Evolutionary conservation across 2,888 invertebrate species (phyloP).

Genomic region (Gastracanthus pulcherrimus): DNA sequence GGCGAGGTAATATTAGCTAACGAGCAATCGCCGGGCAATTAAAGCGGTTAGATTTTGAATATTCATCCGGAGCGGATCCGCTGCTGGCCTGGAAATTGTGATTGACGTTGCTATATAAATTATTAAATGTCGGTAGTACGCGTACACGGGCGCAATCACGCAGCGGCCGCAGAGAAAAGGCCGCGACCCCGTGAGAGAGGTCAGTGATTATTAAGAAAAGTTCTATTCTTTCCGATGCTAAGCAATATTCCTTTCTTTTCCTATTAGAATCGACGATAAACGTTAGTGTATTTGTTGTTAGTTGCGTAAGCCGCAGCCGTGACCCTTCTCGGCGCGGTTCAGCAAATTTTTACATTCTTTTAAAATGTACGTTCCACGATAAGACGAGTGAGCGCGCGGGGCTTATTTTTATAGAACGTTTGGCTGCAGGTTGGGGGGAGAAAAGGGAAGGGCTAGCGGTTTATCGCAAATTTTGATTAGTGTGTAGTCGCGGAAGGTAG

Average conservation of each 20-base stretch:
- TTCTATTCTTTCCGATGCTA: constrained; percentile 69
- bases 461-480: constrained; percentile 53
- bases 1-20: constrained; percentile 18
- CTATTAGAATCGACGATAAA: constrained; percentile 62
- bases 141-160: constrained; percentile 37
- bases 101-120: constrained; percentile 63
- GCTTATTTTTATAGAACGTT: not conserved
- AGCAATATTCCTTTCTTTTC: constrained; percentile 66
- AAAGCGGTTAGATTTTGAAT: constrained; percentile 58
- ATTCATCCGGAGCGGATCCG: constrained; percentile 49
- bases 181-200: constrained; percentile 71
- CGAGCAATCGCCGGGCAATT: constrained; percentile 35
- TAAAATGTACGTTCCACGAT: not conserved
- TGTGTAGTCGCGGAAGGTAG: too few relatives aligned
- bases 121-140: constrained; percentile 63
- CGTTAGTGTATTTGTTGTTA: constrained; percentile 61
- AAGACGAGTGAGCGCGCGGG: not conserved
- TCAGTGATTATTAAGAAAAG: constrained; percentile 68
- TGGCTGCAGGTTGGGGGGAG: too few relatives aligned
- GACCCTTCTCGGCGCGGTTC: constrained; percentile 59
- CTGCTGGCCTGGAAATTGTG: constrained; percentile 51
- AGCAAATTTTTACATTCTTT: constrained; percentile 25
- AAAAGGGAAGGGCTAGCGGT: not conserved
- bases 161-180: constrained; percentile 63
- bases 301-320: constrained; percentile 62